Base-by-base conservation (phyloP, 2,797 vertebrate genomes). In the Tadarida brasiliensis region DNA sequence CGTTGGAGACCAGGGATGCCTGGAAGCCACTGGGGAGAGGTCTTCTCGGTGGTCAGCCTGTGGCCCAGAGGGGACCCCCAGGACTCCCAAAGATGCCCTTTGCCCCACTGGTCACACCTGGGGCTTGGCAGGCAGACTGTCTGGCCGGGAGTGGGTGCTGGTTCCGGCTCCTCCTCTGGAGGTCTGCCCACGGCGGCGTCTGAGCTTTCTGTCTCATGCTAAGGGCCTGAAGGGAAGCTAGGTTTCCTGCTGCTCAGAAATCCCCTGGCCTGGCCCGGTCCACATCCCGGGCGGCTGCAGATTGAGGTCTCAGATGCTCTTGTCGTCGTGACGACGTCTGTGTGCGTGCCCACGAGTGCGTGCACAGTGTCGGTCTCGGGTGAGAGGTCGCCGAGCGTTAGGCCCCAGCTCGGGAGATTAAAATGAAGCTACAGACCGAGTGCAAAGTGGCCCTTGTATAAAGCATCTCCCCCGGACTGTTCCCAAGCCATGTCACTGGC, bases 181-280 rank as follows among this genome's bases (percentile, higher is more conserved):
- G 81, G 82, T 11, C 76, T 61, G 74, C 51, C 70, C 5, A 0
- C 56, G 1, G 35, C 3, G 2, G 24, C 33, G 1, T 39, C 16
- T 0, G 6, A 33, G 26, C 9, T 67, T 59, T 74, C 54, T 63
- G 7, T 85, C 54, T 83, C 51, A 61, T 5, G 10, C 87, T 30
- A 51, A 74, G 51, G 51, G 44, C 54, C 74, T 87, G 57, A 22
- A 82, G 68, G 51, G 87, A 96, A 93, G 85, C 39, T 59, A 78
- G 95, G 49, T 30, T 84, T 84, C 74, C 74, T 87, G 49, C 82
- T 56, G 39, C 33, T 93, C 65, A 84, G 97, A 95, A 85, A 81
- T 44, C 59, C 87, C 88, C 77, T 24, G 33, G 65, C 70, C 61
- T n/a, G 44, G 90, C 68, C 54, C 28, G 49, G 67, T 39, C 33